Percentiles rank a stretch among this genome's conserved stretches.
Evolutionary conservation across 2,888 invertebrate species (phyloP).

Genomic region (Cepaea hortensis): DNA sequence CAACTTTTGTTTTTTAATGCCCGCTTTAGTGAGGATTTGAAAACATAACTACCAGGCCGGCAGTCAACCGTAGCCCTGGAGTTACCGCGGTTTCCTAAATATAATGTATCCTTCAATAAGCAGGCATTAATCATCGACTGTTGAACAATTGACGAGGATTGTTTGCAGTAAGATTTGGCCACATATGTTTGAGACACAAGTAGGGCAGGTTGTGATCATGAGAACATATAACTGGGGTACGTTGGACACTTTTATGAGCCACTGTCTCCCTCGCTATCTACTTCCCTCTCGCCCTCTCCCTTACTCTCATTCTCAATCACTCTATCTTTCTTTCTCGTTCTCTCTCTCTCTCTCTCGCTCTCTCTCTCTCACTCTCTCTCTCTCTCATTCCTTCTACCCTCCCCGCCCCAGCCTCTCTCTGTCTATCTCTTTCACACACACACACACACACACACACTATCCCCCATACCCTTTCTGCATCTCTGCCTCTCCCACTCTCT

Average conservation of each 20-base stretch:
- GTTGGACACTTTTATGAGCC: too few species aligned
- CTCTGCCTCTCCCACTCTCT: background rate
- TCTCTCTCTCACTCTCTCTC: slow-evolving; percentile 8
- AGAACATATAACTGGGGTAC: too few species aligned
- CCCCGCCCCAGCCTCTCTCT: slow-evolving; percentile 5
- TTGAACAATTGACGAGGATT: too few species aligned
- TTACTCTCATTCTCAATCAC: slow-evolving; percentile 27
- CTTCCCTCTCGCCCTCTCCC: slow-evolving; percentile 20
- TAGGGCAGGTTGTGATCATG: too few species aligned
- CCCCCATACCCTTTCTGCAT: background rate
- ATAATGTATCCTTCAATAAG: background rate
- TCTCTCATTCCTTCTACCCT: background rate
- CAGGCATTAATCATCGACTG: too few species aligned
- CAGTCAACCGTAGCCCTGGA: too few species aligned
- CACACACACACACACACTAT: background rate
- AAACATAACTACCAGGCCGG: too few species aligned
- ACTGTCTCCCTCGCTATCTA: slow-evolving; percentile 19
- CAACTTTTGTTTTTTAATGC: too few species aligned
- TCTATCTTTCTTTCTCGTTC: background rate
- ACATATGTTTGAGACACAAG: too few species aligned
- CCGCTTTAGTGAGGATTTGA: too few species aligned
- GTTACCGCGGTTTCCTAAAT: too few species aligned
- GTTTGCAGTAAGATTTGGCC: too few species aligned
- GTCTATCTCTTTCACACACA: background rate
- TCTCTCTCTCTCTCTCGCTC: background rate